Evolutionary conservation across 2,888 invertebrate species (phyloP).

Genomic region (Dioctria rufipes): DNA sequence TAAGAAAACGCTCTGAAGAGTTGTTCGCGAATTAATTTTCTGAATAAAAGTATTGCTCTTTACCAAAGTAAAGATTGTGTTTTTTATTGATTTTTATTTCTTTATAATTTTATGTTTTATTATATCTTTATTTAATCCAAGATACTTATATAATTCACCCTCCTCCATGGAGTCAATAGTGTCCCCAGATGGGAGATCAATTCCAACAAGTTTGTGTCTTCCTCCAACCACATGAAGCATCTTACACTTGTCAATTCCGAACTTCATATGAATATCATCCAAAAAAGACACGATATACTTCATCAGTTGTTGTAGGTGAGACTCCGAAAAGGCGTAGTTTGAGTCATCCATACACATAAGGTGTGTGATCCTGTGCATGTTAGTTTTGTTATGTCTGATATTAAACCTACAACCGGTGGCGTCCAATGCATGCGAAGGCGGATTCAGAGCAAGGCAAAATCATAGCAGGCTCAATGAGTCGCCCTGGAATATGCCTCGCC

Average conservation of each 20-base stretch:
- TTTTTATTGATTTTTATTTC: not conserved
- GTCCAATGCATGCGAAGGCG: not conserved
- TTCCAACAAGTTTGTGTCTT: not conserved
- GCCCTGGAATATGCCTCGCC: slow-evolving; percentile 19
- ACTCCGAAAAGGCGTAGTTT: not conserved
- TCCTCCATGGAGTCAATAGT: not conserved
- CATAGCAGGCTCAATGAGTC: slow-evolving; percentile 24
- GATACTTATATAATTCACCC: not conserved
- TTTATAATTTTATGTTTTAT: not conserved
- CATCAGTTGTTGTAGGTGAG: slow-evolving; percentile 3
- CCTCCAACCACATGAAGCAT: not conserved
- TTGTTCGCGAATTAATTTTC: too few species aligned
- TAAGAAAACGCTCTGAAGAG: too few species aligned
- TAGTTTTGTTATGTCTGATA: not conserved
- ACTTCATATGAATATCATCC: slow-evolving; percentile 35
- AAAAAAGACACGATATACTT: not conserved
- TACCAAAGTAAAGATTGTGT: too few species aligned
- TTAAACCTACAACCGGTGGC: slow-evolving; percentile 9
- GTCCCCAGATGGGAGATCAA: not conserved
- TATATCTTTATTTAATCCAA: not conserved
- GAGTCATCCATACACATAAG: slow-evolving; percentile 22
- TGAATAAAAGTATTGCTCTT: too few species aligned
- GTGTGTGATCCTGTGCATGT: not conserved
- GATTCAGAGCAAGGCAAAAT: slow-evolving; percentile 23
- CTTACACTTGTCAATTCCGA: slow-evolving; percentile 7